phyloP scores from a whole-genome alignment of 1,140 invertebrate genomes.

The Bombus vancouverensis region DNA sequence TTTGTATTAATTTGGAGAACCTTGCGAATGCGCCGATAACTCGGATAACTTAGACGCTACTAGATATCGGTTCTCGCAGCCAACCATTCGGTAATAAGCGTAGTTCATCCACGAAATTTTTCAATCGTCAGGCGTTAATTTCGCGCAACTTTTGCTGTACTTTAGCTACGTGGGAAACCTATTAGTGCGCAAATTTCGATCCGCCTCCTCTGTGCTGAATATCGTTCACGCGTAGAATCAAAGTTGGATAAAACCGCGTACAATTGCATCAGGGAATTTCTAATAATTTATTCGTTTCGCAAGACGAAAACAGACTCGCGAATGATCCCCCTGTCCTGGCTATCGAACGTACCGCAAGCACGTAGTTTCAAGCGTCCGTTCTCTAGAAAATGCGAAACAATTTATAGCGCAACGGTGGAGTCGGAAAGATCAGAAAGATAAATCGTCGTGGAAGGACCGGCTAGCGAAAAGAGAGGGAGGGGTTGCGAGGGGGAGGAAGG shows the following conservation, averaged over 20 bases:
- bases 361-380: not conserved
- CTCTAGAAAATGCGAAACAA: not conserved
- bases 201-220: too few relatives aligned
- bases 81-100: not conserved
- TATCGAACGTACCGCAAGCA: too few relatives aligned
- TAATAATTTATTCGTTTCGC: too few relatives aligned
- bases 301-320: not conserved
- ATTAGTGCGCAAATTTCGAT: too few relatives aligned
- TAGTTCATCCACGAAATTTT: not conserved
- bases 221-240: too few relatives aligned
- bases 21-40: fast-evolving
- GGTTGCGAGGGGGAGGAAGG: not conserved
- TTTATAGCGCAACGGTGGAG: not conserved
- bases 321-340: too few relatives aligned
- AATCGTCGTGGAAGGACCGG: not conserved
- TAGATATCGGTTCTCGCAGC: too few relatives aligned
- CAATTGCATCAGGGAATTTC: not conserved
- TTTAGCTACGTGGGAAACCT: too few relatives aligned
- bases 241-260: not conserved
- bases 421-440: not conserved
- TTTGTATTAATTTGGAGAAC: not conserved
- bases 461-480: too few relatives aligned
- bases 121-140: too few relatives aligned
- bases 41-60: too few relatives aligned
- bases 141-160: too few relatives aligned